A percentile compares a stretch with the other conserved stretches of the same genome.
These are phyloP conservation scores for Ciconia maguari DNA, from an alignment of 2,113 vertebrate species.

Conservation along the genomic window DNA sequence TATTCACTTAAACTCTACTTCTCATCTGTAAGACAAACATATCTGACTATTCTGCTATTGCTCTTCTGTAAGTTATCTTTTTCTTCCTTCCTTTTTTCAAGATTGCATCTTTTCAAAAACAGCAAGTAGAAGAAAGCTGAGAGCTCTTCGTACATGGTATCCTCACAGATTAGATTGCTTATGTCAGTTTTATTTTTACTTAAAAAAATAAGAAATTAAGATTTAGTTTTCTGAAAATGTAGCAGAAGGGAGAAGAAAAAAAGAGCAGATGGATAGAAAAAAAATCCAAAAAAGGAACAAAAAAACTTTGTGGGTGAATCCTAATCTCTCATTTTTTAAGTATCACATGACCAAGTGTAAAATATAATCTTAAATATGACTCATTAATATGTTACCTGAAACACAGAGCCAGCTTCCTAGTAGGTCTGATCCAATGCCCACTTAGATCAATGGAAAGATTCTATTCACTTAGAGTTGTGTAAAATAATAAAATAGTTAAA, in stretches of 20 bases:
- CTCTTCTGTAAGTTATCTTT: background rate
- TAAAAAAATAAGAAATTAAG: background rate
- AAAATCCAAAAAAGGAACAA: background rate
- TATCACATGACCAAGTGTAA: background rate
- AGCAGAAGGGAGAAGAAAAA: background rate
- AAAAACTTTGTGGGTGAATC: slow-evolving; percentile 24
- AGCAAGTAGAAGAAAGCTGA: background rate
- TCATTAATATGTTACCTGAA: background rate
- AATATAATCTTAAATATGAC: background rate
- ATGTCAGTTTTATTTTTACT: background rate
- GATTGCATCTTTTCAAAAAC: background rate
- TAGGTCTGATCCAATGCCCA: background rate
- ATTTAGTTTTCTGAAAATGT: background rate
- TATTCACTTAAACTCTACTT: background rate
- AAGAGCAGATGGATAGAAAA: slow-evolving; percentile 27
- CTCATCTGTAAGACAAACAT: background rate
- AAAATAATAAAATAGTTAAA: background rate
- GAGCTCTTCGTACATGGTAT: background rate
- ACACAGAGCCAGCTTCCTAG: background rate
- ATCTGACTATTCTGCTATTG: background rate
- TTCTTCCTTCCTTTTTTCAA: background rate
- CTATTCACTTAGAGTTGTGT: background rate
- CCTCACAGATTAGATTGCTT: background rate
- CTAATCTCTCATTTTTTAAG: slow-evolving; percentile 1
- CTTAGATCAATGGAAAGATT: background rate